Base-by-base conservation (phyloP, 2,888 invertebrate species). In the Diplolepis rosae region DNA sequence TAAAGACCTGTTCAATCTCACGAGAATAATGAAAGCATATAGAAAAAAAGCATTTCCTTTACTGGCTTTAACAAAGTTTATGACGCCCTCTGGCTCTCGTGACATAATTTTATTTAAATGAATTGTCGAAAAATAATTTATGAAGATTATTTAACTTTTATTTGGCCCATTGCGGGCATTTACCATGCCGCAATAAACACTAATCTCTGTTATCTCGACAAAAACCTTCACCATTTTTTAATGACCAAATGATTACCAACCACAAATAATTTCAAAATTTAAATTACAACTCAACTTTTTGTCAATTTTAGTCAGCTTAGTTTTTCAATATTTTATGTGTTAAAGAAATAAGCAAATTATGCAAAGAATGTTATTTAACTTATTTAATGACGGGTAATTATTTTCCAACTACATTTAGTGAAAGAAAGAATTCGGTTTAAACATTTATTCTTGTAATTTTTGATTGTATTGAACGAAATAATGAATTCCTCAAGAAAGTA, bases 321-420 rank as follows among this genome's bases (percentile, higher is more conserved):
- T 5, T 42, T 61, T 42, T 39, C n/a, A n/a, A 39, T 61, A 27
- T 24, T 61, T 56, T 61, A 61, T 39, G 61, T 5, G n/a, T 35
- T 35, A 6, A 39, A 39, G 39, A 39, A 6, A 39, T 39, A 61
- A 39, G 9, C 1, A 27, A 61, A 61, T 61, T 61, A 42, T 61
- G 61, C 61, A 61, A 42, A 61, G 61, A 61, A 61, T 61, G 39
- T 61, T 61, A 61, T n/a, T 24, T 61, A 61, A 50, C 50, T 24
- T 18, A 50, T 50, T 27, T 39, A 13, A 39, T 39, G 11, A 39
- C 13, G 2, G 2, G 13, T 39, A 5, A 5, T 1, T 39, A 39
- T 13, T 39, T 5, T 13, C 13, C 3, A 39, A n/a, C 32, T 32
- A 32, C 7, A 32, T 32, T 32, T 32, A 6, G 32, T 39, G 11